Evolutionary conservation across 2,113 vertebrate genomes (phyloP).

Genomic region (Syrmaticus mikado): DNA sequence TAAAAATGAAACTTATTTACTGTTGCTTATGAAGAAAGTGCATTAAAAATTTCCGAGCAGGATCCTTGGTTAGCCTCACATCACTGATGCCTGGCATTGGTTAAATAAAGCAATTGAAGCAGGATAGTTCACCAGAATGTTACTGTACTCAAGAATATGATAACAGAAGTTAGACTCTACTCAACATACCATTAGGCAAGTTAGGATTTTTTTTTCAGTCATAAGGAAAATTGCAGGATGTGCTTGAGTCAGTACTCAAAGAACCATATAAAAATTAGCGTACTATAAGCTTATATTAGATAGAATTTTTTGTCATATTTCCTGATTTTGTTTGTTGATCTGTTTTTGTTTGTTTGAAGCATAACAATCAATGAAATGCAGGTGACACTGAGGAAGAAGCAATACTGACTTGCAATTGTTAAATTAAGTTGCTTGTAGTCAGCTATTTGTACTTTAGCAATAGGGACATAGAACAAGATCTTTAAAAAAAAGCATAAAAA

Average conservation of each 20-base stretch:
- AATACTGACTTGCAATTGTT: not conserved
- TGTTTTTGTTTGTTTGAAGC: not conserved
- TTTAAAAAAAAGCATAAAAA: not conserved
- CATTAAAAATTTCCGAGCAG: not conserved
- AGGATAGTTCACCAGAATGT: not conserved
- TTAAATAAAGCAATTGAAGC: not conserved
- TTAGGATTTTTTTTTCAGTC: not conserved
- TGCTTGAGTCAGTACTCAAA: not conserved
- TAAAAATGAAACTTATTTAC: not conserved
- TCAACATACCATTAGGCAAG: not conserved
- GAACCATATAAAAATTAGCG: not conserved
- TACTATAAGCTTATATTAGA: not conserved
- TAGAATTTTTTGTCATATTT: not conserved
- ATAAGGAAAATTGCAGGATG: not conserved
- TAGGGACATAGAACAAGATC: not conserved
- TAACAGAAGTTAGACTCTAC: not conserved
- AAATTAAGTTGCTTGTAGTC: not conserved
- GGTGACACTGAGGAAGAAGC: not conserved
- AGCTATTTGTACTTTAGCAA: not conserved
- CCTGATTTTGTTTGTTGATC: not conserved
- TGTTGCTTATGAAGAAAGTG: not conserved
- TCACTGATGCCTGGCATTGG: not conserved
- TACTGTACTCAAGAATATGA: not conserved
- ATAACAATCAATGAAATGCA: not conserved
- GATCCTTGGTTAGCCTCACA: not conserved